Conservation (phyloP, 2,113 vertebrate genomes). For the Carollia perspicillata region DNA sequence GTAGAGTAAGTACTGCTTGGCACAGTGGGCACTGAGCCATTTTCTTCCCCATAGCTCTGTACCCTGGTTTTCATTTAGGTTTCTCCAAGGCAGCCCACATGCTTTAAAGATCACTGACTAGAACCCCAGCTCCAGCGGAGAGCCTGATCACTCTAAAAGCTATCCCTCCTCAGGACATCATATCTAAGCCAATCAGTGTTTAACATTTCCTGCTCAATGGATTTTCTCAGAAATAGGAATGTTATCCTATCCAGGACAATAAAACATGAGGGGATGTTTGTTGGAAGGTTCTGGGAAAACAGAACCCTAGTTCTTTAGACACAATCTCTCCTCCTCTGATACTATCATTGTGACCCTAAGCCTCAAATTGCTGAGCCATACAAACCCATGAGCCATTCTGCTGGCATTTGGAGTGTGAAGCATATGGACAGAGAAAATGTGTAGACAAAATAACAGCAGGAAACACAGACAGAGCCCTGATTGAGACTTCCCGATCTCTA, state of each 20-base stretch:
- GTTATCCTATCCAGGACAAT: not conserved
- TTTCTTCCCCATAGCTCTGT: not conserved
- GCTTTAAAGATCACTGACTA: not conserved
- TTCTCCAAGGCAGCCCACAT: not conserved
- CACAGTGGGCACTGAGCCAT: not conserved
- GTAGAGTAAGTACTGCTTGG: not conserved
- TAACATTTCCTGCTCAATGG: not conserved
- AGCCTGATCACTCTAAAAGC: not conserved
- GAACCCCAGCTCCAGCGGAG: not conserved
- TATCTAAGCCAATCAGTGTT: not conserved
- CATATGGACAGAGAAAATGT: not conserved
- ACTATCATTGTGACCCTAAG: not conserved
- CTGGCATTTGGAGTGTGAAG: not conserved
- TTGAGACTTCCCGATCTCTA: not conserved
- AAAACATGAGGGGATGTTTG: not conserved
- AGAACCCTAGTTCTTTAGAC: not conserved
- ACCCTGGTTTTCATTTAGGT: not conserved
- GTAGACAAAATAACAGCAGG: not conserved
- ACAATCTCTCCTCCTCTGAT: not conserved
- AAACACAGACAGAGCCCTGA: not conserved
- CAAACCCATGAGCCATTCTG: not conserved
- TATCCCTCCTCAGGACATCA: not conserved
- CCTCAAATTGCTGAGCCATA: not conserved
- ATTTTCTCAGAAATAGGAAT: not conserved
- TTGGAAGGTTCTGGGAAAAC: not conserved